Conservation (phyloP, 2,888 invertebrate genomes). For the Rapana venosa region DNA sequence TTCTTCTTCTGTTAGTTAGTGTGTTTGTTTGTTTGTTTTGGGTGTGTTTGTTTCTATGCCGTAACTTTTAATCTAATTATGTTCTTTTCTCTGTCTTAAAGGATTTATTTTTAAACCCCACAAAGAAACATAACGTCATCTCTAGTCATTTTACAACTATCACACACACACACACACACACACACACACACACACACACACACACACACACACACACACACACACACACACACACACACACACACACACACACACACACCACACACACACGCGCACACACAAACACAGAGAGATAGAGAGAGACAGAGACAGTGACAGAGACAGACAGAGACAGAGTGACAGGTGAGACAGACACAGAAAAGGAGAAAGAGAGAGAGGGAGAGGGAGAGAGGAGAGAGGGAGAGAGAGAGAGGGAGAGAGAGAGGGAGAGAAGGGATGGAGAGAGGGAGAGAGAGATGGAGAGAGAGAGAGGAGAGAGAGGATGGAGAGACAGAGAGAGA, state of each 20-base stretch:
- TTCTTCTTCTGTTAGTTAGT: too few relatives aligned
- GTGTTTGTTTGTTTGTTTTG: too few relatives aligned
- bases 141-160: too few relatives aligned
- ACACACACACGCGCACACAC: not conserved
- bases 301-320: not conserved
- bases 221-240: not conserved
- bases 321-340: not conserved
- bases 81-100: too few relatives aligned
- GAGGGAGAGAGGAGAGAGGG: not conserved
- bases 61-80: too few relatives aligned
- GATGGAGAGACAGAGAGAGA: not conserved
- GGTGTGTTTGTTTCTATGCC: too few relatives aligned
- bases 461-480: not conserved
- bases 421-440: not conserved
- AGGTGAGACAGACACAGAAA: not conserved
- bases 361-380: not conserved
- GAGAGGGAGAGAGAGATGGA: not conserved
- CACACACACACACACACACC: slow-evolving; percentile 9
- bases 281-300: too few relatives aligned
- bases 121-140: too few relatives aligned
- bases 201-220: not conserved
- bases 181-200: not conserved
- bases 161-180: slow-evolving; percentile 3
- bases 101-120: too few relatives aligned
- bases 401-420: not conserved